Conservation (phyloP, 2,888 invertebrate species). For the Creontiades dilutus region DNA sequence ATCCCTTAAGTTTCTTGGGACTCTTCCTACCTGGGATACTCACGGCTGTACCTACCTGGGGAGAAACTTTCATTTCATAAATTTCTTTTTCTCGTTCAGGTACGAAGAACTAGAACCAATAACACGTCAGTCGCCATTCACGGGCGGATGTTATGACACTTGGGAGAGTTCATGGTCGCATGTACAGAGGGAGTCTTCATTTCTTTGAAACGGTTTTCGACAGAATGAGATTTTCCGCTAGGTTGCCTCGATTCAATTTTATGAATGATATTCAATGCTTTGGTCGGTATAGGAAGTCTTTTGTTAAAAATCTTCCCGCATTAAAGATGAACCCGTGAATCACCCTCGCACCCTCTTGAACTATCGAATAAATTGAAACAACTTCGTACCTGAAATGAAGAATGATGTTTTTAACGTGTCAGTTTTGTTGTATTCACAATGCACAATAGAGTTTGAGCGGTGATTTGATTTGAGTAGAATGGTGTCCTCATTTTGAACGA, state of each 20-base stretch:
- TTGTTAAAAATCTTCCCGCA: neutral
- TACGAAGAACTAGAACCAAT: constrained; percentile 56
- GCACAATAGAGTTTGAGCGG: too few relatives aligned
- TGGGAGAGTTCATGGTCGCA: constrained; percentile 51
- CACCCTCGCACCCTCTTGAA: neutral
- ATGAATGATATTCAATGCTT: constrained; percentile 28
- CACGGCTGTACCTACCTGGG: constrained; percentile 37
- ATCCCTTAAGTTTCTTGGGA: neutral
- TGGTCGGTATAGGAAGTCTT: neutral
- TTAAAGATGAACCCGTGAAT: neutral
- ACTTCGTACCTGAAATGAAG: too few relatives aligned
- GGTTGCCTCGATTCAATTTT: constrained; percentile 6
- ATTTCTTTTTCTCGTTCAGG: constrained; percentile 51
- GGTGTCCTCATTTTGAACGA: too few relatives aligned
- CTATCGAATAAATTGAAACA: neutral
- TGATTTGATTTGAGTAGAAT: too few relatives aligned
- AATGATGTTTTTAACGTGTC: too few relatives aligned
- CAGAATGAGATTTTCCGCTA: neutral
- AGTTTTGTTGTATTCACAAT: too few relatives aligned
- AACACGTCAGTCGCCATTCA: constrained; percentile 57
- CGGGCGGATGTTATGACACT: constrained; percentile 60
- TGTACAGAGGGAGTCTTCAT: neutral
- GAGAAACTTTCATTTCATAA: constrained; percentile 63
- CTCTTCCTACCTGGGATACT: constrained; percentile 38
- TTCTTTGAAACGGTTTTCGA: constrained; percentile 21